These are phyloP conservation scores for Pedicia rivosa DNA, from an alignment of 2,888 invertebrate species.

Conservation along the genomic window DNA sequence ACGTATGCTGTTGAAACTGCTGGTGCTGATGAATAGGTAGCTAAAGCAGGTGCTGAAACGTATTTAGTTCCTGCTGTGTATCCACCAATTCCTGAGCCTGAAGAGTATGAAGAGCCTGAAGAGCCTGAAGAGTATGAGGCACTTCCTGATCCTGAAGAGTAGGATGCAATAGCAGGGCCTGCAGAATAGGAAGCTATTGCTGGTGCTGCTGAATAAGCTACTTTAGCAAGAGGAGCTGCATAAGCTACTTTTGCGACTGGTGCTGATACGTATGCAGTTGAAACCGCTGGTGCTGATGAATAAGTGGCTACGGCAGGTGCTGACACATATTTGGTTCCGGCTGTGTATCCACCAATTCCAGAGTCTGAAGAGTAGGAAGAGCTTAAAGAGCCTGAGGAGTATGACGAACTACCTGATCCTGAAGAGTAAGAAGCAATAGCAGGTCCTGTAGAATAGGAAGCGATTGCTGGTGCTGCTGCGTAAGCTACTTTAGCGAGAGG, in stretches of 20 bases:
- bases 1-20: slow-evolving; percentile 7
- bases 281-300: slow-evolving; percentile 13
- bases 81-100: not conserved
- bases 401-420: slow-evolving; percentile 9
- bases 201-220: slow-evolving; percentile 16
- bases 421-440: slow-evolving; percentile 8
- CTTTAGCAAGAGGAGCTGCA: slow-evolving; percentile 16
- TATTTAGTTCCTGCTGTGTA: too few relatives aligned
- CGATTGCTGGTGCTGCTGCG: slow-evolving; percentile 10
- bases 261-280: slow-evolving; percentile 20
- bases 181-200: slow-evolving; percentile 14
- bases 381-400: slow-evolving; percentile 8
- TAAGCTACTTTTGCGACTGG: too few relatives aligned
- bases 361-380: slow-evolving; percentile 8
- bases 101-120: slow-evolving; percentile 5
- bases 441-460: slow-evolving; percentile 4
- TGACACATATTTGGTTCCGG: not conserved
- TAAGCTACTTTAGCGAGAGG: slow-evolving; percentile 18
- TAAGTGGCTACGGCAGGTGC: slow-evolving; percentile 11
- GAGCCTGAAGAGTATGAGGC: slow-evolving; percentile 10
- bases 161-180: slow-evolving; percentile 15
- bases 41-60: not conserved
- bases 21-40: slow-evolving; percentile 3
- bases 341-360: not conserved
- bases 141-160: slow-evolving; percentile 24